These are phyloP conservation scores for Meles meles DNA, from an alignment of 2,113 vertebrate genomes.

Conservation along the genomic window DNA sequence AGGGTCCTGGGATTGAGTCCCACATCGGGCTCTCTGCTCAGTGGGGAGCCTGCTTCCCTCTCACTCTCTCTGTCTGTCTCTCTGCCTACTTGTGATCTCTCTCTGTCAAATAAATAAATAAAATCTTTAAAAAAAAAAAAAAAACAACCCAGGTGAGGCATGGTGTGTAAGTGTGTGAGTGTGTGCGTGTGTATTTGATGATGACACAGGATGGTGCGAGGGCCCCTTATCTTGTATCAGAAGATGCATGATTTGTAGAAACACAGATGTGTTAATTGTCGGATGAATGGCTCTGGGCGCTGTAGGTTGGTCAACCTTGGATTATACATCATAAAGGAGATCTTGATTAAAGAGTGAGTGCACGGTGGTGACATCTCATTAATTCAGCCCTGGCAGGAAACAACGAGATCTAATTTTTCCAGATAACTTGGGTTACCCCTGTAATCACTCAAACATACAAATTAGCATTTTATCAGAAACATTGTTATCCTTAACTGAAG, in stretches of 20 bases:
- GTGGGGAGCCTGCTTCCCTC: too few relatives aligned
- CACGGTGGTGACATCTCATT: background rate
- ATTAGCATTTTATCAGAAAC: background rate
- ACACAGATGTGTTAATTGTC: background rate
- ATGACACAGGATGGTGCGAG: background rate
- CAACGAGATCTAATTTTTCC: background rate
- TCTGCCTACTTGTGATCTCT: too few relatives aligned
- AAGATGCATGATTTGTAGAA: background rate
- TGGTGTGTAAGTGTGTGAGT: background rate
- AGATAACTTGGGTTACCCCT: background rate
- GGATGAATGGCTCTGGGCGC: background rate
- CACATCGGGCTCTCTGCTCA: too few relatives aligned
- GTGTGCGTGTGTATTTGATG: background rate
- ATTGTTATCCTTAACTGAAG: background rate
- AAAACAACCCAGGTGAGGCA: too few relatives aligned
- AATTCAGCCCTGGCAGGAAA: background rate
- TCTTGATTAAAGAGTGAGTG: background rate
- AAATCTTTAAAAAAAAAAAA: too few relatives aligned
- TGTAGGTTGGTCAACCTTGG: background rate
- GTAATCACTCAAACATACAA: background rate
- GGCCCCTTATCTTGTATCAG: background rate
- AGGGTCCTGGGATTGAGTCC: too few relatives aligned
- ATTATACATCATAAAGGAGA: background rate
- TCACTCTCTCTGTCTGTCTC: too few relatives aligned
- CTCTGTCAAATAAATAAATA: too few relatives aligned